Conservation (phyloP, 2,113 vertebrate species). For the rat (Rattus norvegicus) region GRCr8 NC_086023.1:128799001-128799500, state of each 20-base stretch:
- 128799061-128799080: background rate
- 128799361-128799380: background rate
- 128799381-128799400: background rate
- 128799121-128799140: background rate
- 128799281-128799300: constrained; percentile 30
- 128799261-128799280: constrained; percentile 35
- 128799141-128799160: background rate
- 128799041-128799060: background rate
- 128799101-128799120: background rate
- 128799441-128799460: background rate
- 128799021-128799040: background rate
- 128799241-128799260: constrained; percentile 50
- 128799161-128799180: background rate
- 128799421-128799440: background rate
- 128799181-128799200: background rate
- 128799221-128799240: background rate
- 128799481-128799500: background rate
- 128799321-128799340: background rate
- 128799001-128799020: background rate
- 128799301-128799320: constrained; percentile 34
- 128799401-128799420: background rate
- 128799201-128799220: background rate
- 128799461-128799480: background rate
- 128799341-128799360: background rate
- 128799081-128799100: background rate